These are phyloP conservation scores for Tupaia tana DNA, from an alignment of 2,113 vertebrate genomes.

Conservation along the genomic window DNA sequence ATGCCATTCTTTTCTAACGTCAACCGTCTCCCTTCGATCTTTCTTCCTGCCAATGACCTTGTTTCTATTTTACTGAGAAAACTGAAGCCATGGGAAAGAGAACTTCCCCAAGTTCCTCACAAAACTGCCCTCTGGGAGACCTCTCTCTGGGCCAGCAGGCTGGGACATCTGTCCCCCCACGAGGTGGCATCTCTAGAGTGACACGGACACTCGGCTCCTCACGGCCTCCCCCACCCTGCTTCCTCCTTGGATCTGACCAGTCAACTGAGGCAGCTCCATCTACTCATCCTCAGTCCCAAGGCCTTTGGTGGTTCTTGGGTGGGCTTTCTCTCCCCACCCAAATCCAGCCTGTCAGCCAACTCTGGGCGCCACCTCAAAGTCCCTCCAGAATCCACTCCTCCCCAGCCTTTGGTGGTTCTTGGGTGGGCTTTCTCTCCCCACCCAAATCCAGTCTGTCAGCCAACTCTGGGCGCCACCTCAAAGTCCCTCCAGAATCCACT, in stretches of 20 bases:
- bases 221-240: not conserved
- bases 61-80: constrained; percentile 19
- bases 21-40: not conserved
- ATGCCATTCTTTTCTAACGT: not conserved
- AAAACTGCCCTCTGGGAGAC: not conserved
- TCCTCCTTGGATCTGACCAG: not conserved
- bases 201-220: not conserved
- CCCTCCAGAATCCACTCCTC: not conserved
- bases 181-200: not conserved
- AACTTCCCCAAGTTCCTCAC: not conserved
- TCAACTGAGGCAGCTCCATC: not conserved
- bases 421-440: not conserved
- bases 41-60: not conserved
- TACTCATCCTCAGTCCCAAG: not conserved
- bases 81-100: not conserved
- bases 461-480: not conserved
- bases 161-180: no score
- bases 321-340: not conserved
- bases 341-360: not conserved
- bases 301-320: not conserved
- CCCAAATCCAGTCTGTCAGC: not conserved
- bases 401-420: not conserved
- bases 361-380: not conserved
- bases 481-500: not conserved
- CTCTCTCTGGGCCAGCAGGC: not conserved